Evolutionary conservation across 2,888 invertebrate species (phyloP).

Genomic region (Rhaphigaster nebulosa): DNA sequence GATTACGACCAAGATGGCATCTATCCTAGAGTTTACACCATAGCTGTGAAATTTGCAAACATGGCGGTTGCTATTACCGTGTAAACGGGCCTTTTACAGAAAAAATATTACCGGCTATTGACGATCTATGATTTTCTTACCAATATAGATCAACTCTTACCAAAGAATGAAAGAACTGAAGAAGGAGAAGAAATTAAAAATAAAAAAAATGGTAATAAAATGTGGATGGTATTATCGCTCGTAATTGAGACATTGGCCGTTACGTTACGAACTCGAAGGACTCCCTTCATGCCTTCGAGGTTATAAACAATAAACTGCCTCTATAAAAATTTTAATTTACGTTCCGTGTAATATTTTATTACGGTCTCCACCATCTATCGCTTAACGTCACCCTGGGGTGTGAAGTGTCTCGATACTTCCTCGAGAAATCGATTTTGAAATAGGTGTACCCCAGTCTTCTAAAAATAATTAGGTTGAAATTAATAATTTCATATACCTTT

Average conservation of each 20-base stretch:
- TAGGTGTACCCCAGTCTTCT: too few relatives aligned
- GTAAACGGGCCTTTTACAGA: too few relatives aligned
- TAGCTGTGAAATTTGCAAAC: too few relatives aligned
- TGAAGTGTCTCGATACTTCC: background rate
- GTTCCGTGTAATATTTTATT: background rate
- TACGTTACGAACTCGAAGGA: background rate
- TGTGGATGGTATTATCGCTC: background rate
- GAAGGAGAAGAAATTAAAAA: background rate
- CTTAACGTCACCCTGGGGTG: background rate
- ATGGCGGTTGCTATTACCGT: too few relatives aligned
- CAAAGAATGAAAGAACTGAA: background rate
- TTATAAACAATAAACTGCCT: background rate
- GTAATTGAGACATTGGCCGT: background rate
- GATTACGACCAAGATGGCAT: too few relatives aligned
- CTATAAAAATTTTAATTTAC: background rate
- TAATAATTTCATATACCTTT: too few relatives aligned
- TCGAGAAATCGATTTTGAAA: too few relatives aligned
- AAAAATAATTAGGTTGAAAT: too few relatives aligned
- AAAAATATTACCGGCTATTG: too few relatives aligned
- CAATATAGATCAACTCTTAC: too few relatives aligned
- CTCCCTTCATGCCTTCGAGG: background rate
- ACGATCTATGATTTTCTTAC: too few relatives aligned
- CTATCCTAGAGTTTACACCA: too few relatives aligned
- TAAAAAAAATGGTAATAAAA: background rate
- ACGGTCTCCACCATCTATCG: background rate